Evolutionary conservation across 1,140 invertebrate genomes (phyloP), one percentile per base, ranked within the genome.

Genomic region (Gryon sp.): DNA sequence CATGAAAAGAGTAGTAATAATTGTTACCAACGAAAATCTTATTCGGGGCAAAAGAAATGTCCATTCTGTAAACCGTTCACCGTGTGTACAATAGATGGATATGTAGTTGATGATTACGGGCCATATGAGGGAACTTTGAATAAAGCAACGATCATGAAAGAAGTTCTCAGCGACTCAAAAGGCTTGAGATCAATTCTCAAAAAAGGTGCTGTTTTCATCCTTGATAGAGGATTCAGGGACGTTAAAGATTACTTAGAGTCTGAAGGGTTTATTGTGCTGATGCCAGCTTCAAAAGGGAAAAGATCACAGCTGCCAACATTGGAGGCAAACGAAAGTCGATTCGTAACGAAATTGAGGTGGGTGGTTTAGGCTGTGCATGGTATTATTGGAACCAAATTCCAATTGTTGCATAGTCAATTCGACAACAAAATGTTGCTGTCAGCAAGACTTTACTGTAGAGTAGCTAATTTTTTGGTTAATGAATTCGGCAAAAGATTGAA

Each of bases 261-360:
- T 1, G 22, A 45, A 45, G 14, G 12, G 41, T 45, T 45, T 45
- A 22, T 45, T 15, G n/a, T 26, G 2, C 8, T 45, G 41, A 45
- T 45, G 41, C 38, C 41, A 22, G 40, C 40, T 3, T 43, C 24
- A 8, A 45, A 45, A 28, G 20, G 41, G 5, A 45, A 45, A 6
- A 28, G 38, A 22, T 20, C 19, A 22, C 38, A 41, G 12, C 8
- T 41, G 8, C 18, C 38, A 22, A 41, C 38, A 11, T 2, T 11
- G 4, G 40, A 43, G 9, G 19, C 40, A 7, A 43, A 43, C 20
- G 19, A 24, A 6, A 24, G 19, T 12, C 40, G 40, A 24, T 26
- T 43, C 14, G 40, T 43, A 9, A 43, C 40, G n/a, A 43, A 43
- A 24, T 14, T 46, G 14, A 28, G 43, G 2, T 46, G 24, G 4